Evolutionary conservation across 2,888 invertebrate species (phyloP).

Genomic region (Sclerodermus sp.): DNA sequence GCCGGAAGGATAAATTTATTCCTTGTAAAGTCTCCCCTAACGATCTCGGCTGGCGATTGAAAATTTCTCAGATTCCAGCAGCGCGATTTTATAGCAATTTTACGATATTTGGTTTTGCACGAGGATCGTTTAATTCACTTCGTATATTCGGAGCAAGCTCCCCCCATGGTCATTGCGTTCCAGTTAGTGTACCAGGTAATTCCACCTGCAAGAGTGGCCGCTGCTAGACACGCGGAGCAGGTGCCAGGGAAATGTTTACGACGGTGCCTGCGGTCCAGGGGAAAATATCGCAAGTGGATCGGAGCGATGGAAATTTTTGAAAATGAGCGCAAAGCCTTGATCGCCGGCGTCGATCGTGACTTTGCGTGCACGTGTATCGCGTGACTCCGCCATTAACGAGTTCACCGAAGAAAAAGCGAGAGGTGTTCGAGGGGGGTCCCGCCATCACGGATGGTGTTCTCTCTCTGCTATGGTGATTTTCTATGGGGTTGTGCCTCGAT

Average conservation of each 20-base stretch:
- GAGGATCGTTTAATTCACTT: not conserved
- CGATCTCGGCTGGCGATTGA: slow-evolving; percentile 13
- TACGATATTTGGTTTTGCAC: too few relatives aligned
- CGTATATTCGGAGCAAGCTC: not conserved
- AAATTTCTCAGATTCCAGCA: not conserved
- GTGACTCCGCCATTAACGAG: slow-evolving; percentile 29
- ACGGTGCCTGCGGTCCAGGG: too few relatives aligned
- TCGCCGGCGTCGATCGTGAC: slow-evolving; percentile 19
- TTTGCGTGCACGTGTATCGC: slow-evolving; percentile 25
- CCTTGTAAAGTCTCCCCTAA: too few relatives aligned
- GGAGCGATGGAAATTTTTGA: not conserved
- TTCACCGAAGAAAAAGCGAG: slow-evolving; percentile 18
- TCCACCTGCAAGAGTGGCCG: not conserved
- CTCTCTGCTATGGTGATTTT: too few relatives aligned
- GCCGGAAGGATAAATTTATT: too few relatives aligned
- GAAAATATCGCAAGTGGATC: too few relatives aligned
- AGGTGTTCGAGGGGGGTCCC: slow-evolving; percentile 2
- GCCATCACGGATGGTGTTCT: too few relatives aligned
- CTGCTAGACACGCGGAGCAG: not conserved
- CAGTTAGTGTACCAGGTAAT: not conserved
- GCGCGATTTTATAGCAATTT: too few relatives aligned
- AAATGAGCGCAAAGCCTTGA: slow-evolving; percentile 12
- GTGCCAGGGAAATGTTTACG: too few relatives aligned
- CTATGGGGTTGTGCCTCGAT: too few relatives aligned
- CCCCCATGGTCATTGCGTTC: not conserved